Conservation (phyloP, 2,113 vertebrate species). For the Cheilinus undulatus region DNA sequence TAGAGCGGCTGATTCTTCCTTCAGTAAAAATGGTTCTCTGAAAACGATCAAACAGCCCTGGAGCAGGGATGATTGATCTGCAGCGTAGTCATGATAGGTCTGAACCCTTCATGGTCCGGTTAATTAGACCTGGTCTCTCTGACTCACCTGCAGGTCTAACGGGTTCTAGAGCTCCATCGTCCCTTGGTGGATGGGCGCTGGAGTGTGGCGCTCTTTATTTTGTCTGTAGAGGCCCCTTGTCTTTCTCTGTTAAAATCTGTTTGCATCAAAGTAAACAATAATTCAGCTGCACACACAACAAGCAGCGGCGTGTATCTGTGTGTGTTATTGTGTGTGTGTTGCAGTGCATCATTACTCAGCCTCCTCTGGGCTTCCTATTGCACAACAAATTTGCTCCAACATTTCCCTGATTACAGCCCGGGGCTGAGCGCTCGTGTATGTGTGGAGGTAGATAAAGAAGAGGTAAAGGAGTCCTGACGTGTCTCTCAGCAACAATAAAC, state of each 20-base stretch:
- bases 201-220: no score
- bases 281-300: not conserved
- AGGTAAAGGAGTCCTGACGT: constrained; percentile 58
- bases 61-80: no score
- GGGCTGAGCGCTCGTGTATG: not conserved
- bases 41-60: no score
- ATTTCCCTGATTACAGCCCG: constrained; percentile 60
- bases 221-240: not conserved
- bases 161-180: no score
- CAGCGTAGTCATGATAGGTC: no score
- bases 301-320: not conserved
- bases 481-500: constrained; percentile 42
- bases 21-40: no score
- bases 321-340: constrained; percentile 12
- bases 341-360: constrained; percentile 49
- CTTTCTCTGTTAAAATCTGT: not conserved
- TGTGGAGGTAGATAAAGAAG: constrained; percentile 13
- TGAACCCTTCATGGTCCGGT: no score
- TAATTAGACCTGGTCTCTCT: no score
- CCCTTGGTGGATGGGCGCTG: no score
- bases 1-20: no score
- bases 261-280: not conserved
- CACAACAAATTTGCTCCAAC: constrained; percentile 57
- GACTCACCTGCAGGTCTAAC: no score
- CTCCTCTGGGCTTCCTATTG: constrained; percentile 48